These are phyloP conservation scores for Drosophila nr. medialis DNA, from an alignment of 2,888 invertebrate species.

Conservation along the genomic window DNA sequence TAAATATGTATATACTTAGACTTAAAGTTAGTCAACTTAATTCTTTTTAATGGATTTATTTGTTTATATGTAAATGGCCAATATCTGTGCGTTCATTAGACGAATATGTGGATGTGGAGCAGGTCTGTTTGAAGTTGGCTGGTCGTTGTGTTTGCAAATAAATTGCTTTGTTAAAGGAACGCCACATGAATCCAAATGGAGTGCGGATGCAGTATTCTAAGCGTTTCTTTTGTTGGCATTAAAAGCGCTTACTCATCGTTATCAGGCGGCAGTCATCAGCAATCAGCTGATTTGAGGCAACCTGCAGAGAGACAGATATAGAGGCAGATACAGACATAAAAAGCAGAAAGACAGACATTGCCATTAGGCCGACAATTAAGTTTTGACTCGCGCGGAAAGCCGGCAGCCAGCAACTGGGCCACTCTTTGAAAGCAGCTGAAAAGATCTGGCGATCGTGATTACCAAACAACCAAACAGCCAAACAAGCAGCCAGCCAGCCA, in stretches of 20 bases:
- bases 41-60: neutral
- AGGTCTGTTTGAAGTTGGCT: neutral
- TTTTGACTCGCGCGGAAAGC: conserved; percentile 58
- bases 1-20: neutral
- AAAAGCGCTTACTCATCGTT: conserved; percentile 74
- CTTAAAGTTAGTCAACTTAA: neutral
- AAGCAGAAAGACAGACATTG: conserved; percentile 46
- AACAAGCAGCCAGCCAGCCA: conserved; percentile 51
- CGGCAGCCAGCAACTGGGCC: conserved; percentile 64
- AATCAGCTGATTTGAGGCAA: conserved; percentile 68
- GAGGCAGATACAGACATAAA: conserved; percentile 14
- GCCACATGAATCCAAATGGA: conserved; percentile 43
- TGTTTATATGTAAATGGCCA: neutral
- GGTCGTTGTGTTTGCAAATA: conserved; percentile 33
- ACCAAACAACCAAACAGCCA: conserved; percentile 54
- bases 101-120: neutral
- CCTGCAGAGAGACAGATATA: neutral
- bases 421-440: conserved; percentile 58
- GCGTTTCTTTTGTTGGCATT: conserved; percentile 42
- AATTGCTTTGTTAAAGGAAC: conserved; percentile 39
- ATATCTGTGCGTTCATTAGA: neutral
- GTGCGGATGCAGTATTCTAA: conserved; percentile 39
- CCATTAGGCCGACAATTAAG: conserved; percentile 73
- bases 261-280: conserved; percentile 59
- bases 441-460: conserved; percentile 70